These are phyloP conservation scores for Pteria penguin DNA, from an alignment of 2,888 invertebrate species.

Conservation along the genomic window DNA sequence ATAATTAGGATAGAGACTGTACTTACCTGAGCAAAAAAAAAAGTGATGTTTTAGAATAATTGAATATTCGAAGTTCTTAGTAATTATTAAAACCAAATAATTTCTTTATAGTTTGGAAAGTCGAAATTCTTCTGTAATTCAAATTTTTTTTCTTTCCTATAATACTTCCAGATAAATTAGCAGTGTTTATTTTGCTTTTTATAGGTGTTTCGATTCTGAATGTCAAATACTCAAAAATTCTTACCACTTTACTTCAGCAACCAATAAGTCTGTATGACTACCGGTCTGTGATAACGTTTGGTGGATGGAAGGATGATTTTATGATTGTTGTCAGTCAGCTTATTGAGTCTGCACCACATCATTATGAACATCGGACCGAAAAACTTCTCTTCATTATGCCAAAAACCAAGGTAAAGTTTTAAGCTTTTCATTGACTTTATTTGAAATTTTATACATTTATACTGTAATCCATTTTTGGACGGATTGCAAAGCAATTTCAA, in stretches of 20 bases:
- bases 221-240: neutral
- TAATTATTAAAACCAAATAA: too few relatives aligned
- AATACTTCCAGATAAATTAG: neutral
- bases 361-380: slow-evolving; percentile 71
- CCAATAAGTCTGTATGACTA: slow-evolving; percentile 89
- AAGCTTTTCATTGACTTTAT: too few relatives aligned
- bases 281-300: slow-evolving; percentile 94
- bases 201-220: neutral
- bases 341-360: slow-evolving; percentile 69
- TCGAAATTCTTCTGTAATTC: too few relatives aligned
- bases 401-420: slow-evolving; percentile 92
- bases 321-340: slow-evolving; percentile 90
- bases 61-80: too few relatives aligned
- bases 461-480: too few relatives aligned
- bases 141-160: too few relatives aligned
- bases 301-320: slow-evolving; percentile 96
- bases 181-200: neutral
- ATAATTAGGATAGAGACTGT: too few relatives aligned
- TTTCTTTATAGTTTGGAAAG: too few relatives aligned
- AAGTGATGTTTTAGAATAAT: too few relatives aligned
- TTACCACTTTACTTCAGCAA: slow-evolving; percentile 77
- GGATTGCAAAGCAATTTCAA: too few relatives aligned
- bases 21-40: too few relatives aligned
- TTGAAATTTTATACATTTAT: too few relatives aligned
- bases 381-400: slow-evolving; percentile 84